Conservation (phyloP, 2,888 invertebrate genomes). For the Hemicrepidius hirtus region DNA sequence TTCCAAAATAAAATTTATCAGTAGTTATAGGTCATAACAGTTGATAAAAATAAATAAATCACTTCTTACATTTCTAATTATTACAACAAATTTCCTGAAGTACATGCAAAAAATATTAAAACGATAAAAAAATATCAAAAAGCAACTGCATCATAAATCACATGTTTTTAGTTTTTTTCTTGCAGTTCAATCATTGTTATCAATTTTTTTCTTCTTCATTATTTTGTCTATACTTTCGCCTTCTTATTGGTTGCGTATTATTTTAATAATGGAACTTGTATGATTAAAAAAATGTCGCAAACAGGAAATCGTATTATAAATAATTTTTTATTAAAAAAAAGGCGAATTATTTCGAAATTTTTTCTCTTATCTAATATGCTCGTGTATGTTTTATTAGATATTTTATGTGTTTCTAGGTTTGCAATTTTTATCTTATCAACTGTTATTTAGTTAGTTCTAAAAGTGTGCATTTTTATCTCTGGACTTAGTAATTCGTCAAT, state of each 20-base stretch:
- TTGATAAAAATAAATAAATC: constrained; percentile 6
- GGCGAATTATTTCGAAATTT: too few relatives aligned
- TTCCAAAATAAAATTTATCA: constrained; percentile 34
- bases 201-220: constrained; percentile 7
- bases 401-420: constrained; percentile 11
- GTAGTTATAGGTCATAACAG: constrained; percentile 25
- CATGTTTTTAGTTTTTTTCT: constrained; percentile 28
- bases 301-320: too few relatives aligned
- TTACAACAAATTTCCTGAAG: neutral
- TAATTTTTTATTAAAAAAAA: too few relatives aligned
- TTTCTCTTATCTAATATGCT: too few relatives aligned
- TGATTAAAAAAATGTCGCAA: too few relatives aligned
- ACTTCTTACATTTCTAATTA: neutral
- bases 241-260: neutral
- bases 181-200: constrained; percentile 26
- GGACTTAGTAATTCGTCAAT: constrained; percentile 3
- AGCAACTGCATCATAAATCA: constrained; percentile 27
- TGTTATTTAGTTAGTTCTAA: constrained; percentile 31
- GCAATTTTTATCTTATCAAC: constrained; percentile 34
- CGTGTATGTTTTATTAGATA: constrained; percentile 7
- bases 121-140: constrained; percentile 10
- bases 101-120: constrained; percentile 15
- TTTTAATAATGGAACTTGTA: too few relatives aligned
- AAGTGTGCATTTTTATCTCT: constrained; percentile 32
- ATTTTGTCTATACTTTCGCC: constrained; percentile 11